A percentile compares a stretch with the other conserved stretches of the same genome.
Evolutionary conservation across 1,140 invertebrate species (phyloP).

Genomic region (Lepidostoma basale): DNA sequence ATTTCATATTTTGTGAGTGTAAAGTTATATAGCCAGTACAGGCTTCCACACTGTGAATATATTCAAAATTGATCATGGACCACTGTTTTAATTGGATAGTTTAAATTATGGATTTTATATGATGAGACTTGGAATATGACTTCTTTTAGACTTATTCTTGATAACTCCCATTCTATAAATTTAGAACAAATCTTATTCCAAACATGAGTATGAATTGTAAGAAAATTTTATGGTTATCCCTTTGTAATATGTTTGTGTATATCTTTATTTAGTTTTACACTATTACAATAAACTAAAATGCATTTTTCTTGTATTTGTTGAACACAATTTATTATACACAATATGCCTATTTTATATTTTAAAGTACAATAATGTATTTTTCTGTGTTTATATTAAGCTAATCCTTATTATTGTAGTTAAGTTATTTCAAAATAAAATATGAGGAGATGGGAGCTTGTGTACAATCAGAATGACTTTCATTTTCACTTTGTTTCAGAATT

Average conservation of each 20-base stretch:
- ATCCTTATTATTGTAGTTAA: conserved; percentile 44
- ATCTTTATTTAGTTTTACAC: conserved; percentile 9
- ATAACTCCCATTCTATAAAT: neutral
- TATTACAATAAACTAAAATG: no score
- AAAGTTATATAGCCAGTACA: neutral
- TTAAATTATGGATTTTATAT: neutral
- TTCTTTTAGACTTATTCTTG: neutral
- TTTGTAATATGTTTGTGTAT: conserved; percentile 18
- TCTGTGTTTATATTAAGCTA: conserved; percentile 34
- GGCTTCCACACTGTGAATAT: conserved; percentile 4
- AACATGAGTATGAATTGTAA: conserved; percentile 3
- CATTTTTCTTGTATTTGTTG: neutral
- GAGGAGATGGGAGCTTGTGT: neutral
- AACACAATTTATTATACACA: conserved; percentile 3
- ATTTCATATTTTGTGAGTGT: conserved; percentile 20
- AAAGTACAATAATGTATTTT: no score
- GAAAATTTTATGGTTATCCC: neutral
- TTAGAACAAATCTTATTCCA: neutral
- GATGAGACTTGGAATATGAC: neutral
- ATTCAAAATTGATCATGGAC: neutral
- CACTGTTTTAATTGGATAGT: neutral
- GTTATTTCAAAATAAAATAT: conserved; percentile 36
- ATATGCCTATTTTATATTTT: no score
- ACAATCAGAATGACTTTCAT: neutral
- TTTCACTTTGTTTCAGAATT: neutral